Conservation (phyloP, 2,797 vertebrate genomes). For the Sebastes iracundus region DNA sequence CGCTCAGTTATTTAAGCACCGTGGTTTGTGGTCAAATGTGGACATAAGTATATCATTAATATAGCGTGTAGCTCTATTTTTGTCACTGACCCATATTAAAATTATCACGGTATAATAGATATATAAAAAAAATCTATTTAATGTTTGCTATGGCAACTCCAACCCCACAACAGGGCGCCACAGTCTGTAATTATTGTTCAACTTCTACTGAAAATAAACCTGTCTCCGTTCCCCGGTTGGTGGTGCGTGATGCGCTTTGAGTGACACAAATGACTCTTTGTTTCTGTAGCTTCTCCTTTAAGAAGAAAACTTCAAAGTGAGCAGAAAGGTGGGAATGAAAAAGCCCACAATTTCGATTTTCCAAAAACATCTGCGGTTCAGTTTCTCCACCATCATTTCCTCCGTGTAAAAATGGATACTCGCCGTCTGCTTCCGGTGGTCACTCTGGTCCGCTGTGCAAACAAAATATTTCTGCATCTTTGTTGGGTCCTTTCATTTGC, state of each 20-base stretch:
- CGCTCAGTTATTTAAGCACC: slow-evolving; percentile 30
- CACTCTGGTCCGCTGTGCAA: slow-evolving; percentile 9
- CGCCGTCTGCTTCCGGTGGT: slow-evolving; percentile 1
- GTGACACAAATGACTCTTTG: slow-evolving; percentile 26
- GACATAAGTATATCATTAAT: slow-evolving; percentile 35
- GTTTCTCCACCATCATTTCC: slow-evolving; percentile 9
- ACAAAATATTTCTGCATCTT: slow-evolving; percentile 11
- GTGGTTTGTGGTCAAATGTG: slow-evolving; percentile 27
- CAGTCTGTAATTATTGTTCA: slow-evolving; percentile 59
- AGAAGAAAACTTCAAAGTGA: neutral
- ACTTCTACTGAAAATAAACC: slow-evolving; percentile 45
- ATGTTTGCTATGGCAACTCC: slow-evolving; percentile 55
- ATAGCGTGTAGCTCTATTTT: slow-evolving; percentile 28
- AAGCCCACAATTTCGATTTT: slow-evolving; percentile 10
- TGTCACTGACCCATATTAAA: slow-evolving; percentile 14
- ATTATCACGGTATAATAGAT: slow-evolving; percentile 31
- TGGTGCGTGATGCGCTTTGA: neutral
- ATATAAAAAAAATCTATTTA: neutral
- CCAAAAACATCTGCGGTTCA: neutral
- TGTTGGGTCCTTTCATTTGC: slow-evolving; percentile 33
- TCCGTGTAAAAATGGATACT: slow-evolving; percentile 25
- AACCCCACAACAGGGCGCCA: slow-evolving; percentile 8
- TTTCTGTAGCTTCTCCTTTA: slow-evolving; percentile 1
- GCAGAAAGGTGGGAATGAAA: slow-evolving; percentile 35
- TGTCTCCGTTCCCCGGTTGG: slow-evolving; percentile 1